Conservation (phyloP, 2,797 vertebrate species). For the Parotocinclus haroldoi region DNA sequence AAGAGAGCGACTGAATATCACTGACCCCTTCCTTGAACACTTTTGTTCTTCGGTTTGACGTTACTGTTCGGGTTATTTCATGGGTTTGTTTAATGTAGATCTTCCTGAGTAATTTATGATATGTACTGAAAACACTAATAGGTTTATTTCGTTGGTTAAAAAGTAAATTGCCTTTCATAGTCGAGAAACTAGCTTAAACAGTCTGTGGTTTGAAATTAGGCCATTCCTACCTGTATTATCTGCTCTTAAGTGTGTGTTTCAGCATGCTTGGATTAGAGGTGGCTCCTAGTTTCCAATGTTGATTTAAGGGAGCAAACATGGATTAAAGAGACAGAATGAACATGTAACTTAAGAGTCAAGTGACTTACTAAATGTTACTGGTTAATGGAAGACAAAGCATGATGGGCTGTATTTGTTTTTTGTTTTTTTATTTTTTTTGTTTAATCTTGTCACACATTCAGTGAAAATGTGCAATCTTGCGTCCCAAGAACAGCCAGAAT, state of each 20-base stretch:
- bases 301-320: neutral
- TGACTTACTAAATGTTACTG: neutral
- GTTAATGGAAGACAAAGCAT: conserved; percentile 6
- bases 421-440: too few species aligned
- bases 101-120: conserved; percentile 36
- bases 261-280: conserved; percentile 15
- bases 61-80: conserved; percentile 22
- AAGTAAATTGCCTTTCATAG: neutral
- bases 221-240: neutral
- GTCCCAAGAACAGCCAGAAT: conserved; percentile 16
- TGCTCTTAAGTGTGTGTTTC: neutral
- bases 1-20: too few species aligned
- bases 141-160: neutral
- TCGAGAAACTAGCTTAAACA: neutral
- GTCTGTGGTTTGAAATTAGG: conserved; percentile 11
- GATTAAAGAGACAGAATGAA: neutral
- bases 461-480: neutral
- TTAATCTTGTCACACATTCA: neutral
- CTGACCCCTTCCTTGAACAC: neutral
- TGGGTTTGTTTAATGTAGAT: conserved; percentile 23
- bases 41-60: conserved; percentile 1
- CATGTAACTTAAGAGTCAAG: too few species aligned
- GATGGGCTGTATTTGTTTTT: neutral
- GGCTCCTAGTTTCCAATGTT: neutral
- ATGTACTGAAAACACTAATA: conserved; percentile 45